Base-by-base conservation (phyloP, 92 coral and sea anemone genomes). In the Pocillopora meandrina region DNA sequence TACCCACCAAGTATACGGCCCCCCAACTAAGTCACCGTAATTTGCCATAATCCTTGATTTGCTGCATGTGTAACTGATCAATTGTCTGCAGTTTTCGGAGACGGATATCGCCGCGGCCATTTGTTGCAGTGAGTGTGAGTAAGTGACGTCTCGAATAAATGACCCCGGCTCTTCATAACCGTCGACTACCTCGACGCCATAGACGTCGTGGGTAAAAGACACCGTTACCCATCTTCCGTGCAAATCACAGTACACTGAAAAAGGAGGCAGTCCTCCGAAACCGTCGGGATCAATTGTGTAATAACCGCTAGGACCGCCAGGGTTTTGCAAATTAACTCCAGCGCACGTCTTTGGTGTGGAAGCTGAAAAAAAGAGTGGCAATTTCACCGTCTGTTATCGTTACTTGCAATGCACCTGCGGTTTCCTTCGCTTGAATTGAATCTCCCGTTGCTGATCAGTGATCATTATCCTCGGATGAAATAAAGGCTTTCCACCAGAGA, bases 1-100 rank as follows among this genome's bases (percentile, higher is more conserved):
- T 33, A 91, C 94, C 94, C 94, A 91, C 90, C 92, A 91, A 47
- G 87, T 90, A 57, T 65, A 61, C 59, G 89, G 74, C 18, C 56
- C 23, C n/a, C 89, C 84, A 3, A 42, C 52, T 65, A 65, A 65
- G 42, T 16, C 62, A 16, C 31, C 36, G 31, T 65, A 26, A 11
- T 26, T 65, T 65, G 71, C 71, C 34, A 65, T 65, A 1, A 65
- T 34, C 71, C n/a, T 65, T 12, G 71, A 23, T n/a, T 65, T 65
- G 36, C 36, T 65, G 71, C 71, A 65, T 3, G 23, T 23, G 14
- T 65, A 65, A 2, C 12, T 23, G 42, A 65, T 21, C 7, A 5
- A 59, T 10, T 59, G 62, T 7, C 18, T 59, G 62, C 62, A 59
- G 62, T 10, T 12, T 12, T 12, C 18, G 62, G 62, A 59, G 18